phyloP scores from a whole-genome alignment of 1,140 invertebrate genomes.

The Oscheius sp. region DNA sequence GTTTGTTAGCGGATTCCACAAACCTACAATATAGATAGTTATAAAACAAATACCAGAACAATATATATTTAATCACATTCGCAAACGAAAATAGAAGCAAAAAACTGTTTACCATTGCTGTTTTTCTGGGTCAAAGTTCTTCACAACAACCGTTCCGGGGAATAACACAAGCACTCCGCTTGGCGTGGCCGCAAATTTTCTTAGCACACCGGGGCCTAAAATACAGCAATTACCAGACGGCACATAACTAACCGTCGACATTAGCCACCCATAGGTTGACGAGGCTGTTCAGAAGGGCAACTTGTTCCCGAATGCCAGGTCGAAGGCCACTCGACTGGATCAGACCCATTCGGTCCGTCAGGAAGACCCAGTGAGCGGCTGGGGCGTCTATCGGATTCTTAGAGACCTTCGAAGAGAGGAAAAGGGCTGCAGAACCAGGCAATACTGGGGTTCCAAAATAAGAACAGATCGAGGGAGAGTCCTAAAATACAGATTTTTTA shows the following conservation, averaged over 20 bases:
- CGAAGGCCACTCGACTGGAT: not conserved
- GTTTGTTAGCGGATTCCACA: not conserved
- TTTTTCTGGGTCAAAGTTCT: not conserved
- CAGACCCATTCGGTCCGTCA: not conserved
- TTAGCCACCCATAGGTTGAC: not conserved
- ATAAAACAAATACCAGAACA: too few species aligned
- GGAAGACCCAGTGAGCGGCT: not conserved
- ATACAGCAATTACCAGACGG: not conserved
- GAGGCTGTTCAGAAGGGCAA: not conserved
- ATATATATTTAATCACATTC: too few species aligned
- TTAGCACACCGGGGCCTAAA: not conserved
- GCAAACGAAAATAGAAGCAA: too few species aligned
- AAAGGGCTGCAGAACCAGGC: not conserved
- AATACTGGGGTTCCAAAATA: not conserved
- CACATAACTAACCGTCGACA: not conserved
- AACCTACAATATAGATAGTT: too few species aligned
- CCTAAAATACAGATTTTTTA: not conserved
- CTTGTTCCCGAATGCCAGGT: not conserved
- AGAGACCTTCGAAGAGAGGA: not conserved
- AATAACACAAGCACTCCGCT: not conserved
- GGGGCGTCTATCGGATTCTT: not conserved
- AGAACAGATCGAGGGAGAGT: not conserved
- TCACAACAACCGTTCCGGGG: not conserved
- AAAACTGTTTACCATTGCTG: slow-evolving; percentile 9
- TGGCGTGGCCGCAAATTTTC: not conserved